These are phyloP conservation scores for Procambarus clarkii DNA, from an alignment of 1,140 invertebrate species.

Conservation along the genomic window DNA sequence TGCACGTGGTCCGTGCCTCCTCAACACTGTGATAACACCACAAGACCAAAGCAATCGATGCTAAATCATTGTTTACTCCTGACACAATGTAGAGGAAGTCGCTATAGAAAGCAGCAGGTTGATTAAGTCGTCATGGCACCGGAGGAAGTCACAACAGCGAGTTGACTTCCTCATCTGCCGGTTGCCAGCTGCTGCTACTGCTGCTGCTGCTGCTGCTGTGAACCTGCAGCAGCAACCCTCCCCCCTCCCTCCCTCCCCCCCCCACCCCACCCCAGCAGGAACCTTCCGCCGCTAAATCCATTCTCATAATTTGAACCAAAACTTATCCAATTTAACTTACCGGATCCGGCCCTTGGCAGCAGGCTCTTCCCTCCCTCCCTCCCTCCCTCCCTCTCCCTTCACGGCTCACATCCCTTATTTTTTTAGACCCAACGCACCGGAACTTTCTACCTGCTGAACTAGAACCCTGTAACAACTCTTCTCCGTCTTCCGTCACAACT, in stretches of 20 bases:
- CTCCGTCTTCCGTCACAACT: neutral
- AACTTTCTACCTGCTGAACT: neutral
- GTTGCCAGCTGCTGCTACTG: too few relatives aligned
- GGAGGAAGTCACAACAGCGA: too few relatives aligned
- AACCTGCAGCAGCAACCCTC: neutral
- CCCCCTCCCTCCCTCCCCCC: neutral
- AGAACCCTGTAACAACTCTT: too few relatives aligned
- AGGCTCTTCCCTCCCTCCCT: neutral
- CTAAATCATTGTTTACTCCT: too few relatives aligned
- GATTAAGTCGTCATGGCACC: too few relatives aligned
- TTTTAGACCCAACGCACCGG: neutral
- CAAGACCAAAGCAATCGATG: too few relatives aligned
- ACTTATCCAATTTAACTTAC: constrained; percentile 15
- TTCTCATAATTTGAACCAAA: constrained; percentile 8
- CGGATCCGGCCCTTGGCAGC: neutral
- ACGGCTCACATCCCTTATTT: neutral
- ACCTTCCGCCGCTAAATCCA: neutral
- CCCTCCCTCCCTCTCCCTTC: neutral
- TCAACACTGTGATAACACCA: too few relatives aligned
- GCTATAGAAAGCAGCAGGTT: too few relatives aligned
- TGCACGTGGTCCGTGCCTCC: too few relatives aligned
- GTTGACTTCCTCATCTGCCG: too few relatives aligned
- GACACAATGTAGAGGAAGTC: too few relatives aligned
- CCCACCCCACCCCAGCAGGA: neutral
- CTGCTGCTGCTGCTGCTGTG: too few relatives aligned